Base-by-base conservation (phyloP, 2,113 vertebrate species). In the Gobius niger region DNA sequence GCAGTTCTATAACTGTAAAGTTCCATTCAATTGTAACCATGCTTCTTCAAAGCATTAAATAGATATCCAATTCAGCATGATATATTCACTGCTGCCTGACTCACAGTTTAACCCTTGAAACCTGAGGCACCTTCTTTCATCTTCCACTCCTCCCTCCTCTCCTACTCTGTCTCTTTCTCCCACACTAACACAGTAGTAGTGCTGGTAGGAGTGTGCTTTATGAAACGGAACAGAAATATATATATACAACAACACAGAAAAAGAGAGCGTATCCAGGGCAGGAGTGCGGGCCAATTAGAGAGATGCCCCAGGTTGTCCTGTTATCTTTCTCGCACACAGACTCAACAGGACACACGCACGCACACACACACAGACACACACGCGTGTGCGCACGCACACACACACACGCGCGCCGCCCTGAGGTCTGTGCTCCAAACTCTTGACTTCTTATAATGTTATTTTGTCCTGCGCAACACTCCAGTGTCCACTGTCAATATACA, bases 251-350 rank as follows among this genome's bases (percentile, higher is more conserved):
- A 47, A 63, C 41, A 67, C 18, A 81, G 63, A 70, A 72, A 54
- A 63, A 63, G 64, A 51, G 62, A 76, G 76, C 15, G 74, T 50
- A 85, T 83, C 72, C 76, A 2, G 82, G 80, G 84, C 74, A 81
- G 49, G 59, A 85, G 81, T 7, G 64, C 6, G 50, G 82, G 84
- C 87, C 87, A 89, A 89, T 89, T 85, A 89, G 76, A 89, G 78
- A 70, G 68, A 15, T 51, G 83, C 87, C 81, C 75, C 65, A 47
- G 82, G 83, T 85, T 13, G 78, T 84, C 72, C 75, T 79, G 76
- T 87, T 89, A 89, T 89, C 87, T 85, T 68, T 34, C 75, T 80
- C 80, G 47, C 80, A 83, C 75, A 84, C 86, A 79, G 63, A 66
- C 75, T 77, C 51, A 73, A 68, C 80, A 73, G 80, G 73, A 86